Evolutionary conservation across 2,113 vertebrate species (phyloP).

Genomic region (Tauraco erythrolophus): DNA sequence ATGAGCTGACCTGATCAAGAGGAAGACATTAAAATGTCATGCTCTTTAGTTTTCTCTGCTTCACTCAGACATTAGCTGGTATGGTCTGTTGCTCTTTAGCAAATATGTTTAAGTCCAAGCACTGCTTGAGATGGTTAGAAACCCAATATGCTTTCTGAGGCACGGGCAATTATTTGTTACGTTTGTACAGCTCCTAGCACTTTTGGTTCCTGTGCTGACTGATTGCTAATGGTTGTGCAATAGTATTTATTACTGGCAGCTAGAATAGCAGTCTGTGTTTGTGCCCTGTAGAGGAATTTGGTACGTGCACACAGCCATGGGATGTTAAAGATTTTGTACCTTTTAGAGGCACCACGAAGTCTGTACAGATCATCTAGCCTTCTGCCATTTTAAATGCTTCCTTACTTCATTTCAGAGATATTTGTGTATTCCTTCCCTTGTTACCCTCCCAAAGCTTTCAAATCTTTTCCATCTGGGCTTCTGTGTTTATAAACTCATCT

Average conservation of each 20-base stretch:
- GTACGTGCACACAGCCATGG: neutral
- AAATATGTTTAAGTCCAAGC: neutral
- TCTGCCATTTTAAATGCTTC: conserved; percentile 8
- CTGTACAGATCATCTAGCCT: neutral
- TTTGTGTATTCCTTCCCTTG: conserved; percentile 34
- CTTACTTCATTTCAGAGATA: conserved; percentile 4
- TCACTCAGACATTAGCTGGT: neutral
- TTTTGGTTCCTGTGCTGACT: neutral
- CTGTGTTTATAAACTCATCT: neutral
- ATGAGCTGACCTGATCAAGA: neutral
- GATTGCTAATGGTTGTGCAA: neutral
- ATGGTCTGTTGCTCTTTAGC: neutral
- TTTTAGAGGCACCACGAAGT: neutral
- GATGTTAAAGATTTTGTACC: neutral
- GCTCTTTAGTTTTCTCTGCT: neutral
- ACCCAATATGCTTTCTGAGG: neutral
- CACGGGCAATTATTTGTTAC: neutral
- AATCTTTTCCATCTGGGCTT: conserved; percentile 1
- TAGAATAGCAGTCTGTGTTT: neutral
- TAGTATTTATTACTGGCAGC: neutral
- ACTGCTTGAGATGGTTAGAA: neutral
- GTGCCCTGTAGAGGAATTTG: neutral
- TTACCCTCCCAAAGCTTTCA: neutral
- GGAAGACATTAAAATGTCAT: neutral
- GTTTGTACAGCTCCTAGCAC: neutral